Base-by-base conservation (phyloP, 1,140 invertebrate genomes). In the Drosophila oshimai region DNA sequence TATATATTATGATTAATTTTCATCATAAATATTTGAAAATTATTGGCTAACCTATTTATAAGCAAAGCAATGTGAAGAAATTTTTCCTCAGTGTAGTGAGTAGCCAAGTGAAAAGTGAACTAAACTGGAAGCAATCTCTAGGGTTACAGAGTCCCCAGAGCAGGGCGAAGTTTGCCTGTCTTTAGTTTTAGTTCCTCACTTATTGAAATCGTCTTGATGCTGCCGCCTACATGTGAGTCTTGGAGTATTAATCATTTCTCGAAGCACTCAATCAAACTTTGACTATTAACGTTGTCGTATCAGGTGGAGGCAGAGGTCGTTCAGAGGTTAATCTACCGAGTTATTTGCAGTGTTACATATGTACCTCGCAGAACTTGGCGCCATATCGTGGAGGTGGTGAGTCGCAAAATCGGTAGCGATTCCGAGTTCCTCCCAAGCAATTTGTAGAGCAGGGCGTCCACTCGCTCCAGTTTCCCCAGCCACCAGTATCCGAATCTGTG, bases 371-470 rank as follows among this genome's bases (percentile, higher is more conserved):
- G 91, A 96, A 96, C 91, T 95, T 95, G 24, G 95, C 95, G 2
- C 96, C 96, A 80, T 96, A 96, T 36, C 94, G 93, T 1, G 96
- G 96, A 0, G 95, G 94, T 5, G 96, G 96, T 4, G 94, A 95
- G 81, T 97, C 96, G 84, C 96, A 97, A 90, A 96, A 95, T 62
- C 96, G 92, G 89, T 96, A 96, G 24, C 96, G 93, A 91, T 94
- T 96, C 24, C 95, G 92, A 1, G 94, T 95, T 2, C 95, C 95
- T 5, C 95, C 95, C 13, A 95, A 93, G 78, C 96, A 97, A 0
- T 95, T 95, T 33, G 94, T 95, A 0, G 95, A 96, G 75, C 96
- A 97, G 0, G 94, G 92, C 10, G 95, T 96, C 96, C 96, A 97
- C 33, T 94, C 91, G 55, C 95, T 96, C 96, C 96, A 97, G 10